phyloP scores from a whole-genome alignment of 2,113 vertebrate genomes.

The Podiceps cristatus region DNA sequence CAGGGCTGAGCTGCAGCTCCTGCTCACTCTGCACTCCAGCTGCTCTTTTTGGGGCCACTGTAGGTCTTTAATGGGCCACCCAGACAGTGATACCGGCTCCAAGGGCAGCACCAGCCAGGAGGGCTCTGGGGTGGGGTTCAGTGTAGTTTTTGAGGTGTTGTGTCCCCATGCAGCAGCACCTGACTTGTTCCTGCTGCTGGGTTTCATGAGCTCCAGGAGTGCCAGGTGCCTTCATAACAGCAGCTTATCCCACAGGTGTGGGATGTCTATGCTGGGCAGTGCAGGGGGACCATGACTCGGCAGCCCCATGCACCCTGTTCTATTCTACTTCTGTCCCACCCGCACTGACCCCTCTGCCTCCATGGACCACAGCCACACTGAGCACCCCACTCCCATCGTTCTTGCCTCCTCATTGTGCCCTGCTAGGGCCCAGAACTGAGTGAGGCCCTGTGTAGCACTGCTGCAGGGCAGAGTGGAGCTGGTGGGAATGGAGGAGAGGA shows the following conservation, averaged over 20 bases:
- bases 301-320: neutral
- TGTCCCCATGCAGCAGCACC: neutral
- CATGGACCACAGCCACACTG: neutral
- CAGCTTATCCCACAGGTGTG: neutral
- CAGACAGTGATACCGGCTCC: neutral
- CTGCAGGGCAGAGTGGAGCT: neutral
- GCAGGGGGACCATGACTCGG: neutral
- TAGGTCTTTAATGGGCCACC: neutral
- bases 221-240: neutral
- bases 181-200: neutral
- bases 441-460: fast-evolving
- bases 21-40: fast-evolving
- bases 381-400: neutral
- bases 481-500: fast-evolving
- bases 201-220: neutral
- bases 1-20: neutral
- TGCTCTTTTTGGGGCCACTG: neutral
- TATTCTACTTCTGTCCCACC: neutral
- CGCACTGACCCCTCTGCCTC: neutral
- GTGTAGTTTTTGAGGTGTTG: no score
- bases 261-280: neutral
- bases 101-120: neutral
- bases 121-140: neutral
- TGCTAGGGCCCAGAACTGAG: neutral
- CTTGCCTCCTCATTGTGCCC: no score